Evolutionary conservation across 1,140 invertebrate genomes (phyloP).

Genomic region (Chironomus striatipennis): DNA sequence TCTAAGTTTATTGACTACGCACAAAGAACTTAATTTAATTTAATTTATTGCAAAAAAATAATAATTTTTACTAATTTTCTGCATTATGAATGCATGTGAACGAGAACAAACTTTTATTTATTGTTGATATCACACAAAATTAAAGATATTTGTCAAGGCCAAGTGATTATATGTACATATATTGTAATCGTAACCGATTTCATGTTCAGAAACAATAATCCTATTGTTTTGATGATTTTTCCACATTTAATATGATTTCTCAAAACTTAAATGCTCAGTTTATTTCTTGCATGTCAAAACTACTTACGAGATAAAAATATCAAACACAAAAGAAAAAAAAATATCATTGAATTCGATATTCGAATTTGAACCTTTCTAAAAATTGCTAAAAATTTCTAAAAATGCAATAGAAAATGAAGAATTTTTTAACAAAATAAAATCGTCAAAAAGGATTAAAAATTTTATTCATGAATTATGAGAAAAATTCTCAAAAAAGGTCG

Average conservation of each 20-base stretch:
- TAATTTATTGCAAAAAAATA: neutral
- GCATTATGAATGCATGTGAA: slow-evolving; percentile 7
- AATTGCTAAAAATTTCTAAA: too few relatives aligned
- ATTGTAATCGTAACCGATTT: neutral
- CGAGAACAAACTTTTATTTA: neutral
- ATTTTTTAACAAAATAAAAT: too few relatives aligned
- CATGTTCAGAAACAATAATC: slow-evolving; percentile 13
- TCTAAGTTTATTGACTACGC: neutral
- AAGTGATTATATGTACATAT: neutral
- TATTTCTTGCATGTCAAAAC: neutral
- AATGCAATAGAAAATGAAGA: too few relatives aligned
- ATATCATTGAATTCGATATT: neutral
- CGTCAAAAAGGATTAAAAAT: too few relatives aligned
- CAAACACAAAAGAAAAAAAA: neutral
- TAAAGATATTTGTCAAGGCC: neutral
- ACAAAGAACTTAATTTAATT: neutral
- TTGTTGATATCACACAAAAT: neutral
- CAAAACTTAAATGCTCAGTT: neutral
- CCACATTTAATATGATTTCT: slow-evolving; percentile 9
- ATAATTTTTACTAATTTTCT: neutral
- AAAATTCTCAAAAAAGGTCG: neutral
- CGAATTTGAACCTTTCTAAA: neutral
- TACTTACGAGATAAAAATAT: neutral
- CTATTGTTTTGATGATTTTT: neutral
- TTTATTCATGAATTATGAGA: too few relatives aligned